Conservation (phyloP, 2,888 invertebrate species). For the Opisthograptis luteolata region DNA sequence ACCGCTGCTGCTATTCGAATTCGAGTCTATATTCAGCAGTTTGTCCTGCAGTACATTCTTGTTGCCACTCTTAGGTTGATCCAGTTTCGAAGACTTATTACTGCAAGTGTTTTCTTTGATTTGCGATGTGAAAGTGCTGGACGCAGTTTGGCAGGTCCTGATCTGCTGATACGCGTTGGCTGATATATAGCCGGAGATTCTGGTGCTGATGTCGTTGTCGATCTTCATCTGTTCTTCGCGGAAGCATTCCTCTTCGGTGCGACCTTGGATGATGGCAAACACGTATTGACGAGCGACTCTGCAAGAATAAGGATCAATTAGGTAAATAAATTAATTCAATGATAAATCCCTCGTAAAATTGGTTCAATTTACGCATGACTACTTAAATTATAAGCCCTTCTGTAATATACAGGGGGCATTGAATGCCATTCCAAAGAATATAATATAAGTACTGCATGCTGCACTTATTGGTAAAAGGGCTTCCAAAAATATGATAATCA, state of each 20-base stretch:
- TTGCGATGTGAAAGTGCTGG: slow-evolving; percentile 57
- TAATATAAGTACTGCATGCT: too few relatives aligned
- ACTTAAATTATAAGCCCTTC: too few relatives aligned
- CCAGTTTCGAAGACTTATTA: slow-evolving; percentile 52
- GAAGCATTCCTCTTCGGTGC: slow-evolving; percentile 86
- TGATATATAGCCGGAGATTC: slow-evolving; percentile 81
- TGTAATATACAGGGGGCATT: too few relatives aligned
- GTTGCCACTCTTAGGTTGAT: slow-evolving; percentile 59
- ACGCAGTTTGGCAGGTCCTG: slow-evolving; percentile 49
- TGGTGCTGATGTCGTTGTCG: slow-evolving; percentile 58
- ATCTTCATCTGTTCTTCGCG: slow-evolving; percentile 71
- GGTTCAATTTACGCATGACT: too few relatives aligned
- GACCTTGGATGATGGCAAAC: slow-evolving; percentile 86
- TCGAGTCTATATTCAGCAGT: slow-evolving; percentile 72
- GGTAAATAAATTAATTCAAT: too few relatives aligned
- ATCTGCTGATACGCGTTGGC: slow-evolving; percentile 71
- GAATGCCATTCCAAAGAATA: too few relatives aligned
- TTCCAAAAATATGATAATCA: too few relatives aligned
- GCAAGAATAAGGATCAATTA: slow-evolving; percentile 33
- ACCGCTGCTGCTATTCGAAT: slow-evolving; percentile 67
- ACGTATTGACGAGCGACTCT: slow-evolving; percentile 87
- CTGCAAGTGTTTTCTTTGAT: slow-evolving; percentile 75
- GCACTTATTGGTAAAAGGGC: too few relatives aligned
- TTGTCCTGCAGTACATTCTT: slow-evolving; percentile 80
- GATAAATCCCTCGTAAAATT: too few relatives aligned